A percentile compares a stretch with the other conserved stretches of the same genome.
phyloP scores from a whole-genome alignment of 30 jellyfish, hydroid and myxozoan genomes.

The Chironex yamaguchii region DNA sequence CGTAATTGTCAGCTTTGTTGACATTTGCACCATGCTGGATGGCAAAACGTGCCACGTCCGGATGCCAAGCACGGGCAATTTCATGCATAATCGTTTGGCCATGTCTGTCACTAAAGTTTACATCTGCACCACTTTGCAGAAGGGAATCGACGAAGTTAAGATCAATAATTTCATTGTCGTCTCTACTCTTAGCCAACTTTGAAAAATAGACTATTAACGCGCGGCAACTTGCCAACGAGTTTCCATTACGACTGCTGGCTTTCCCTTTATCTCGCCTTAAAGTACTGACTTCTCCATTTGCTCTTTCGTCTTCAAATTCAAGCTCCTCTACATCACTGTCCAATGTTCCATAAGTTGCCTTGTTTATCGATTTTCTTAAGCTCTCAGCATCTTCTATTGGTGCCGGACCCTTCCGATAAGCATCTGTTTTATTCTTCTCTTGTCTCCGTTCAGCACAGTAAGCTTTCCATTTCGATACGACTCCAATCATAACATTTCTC shows the following conservation, averaged over 20 bases:
- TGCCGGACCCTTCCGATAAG: slow-evolving; percentile 97
- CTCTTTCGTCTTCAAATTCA: slow-evolving; percentile 89
- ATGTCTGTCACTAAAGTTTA: slow-evolving; percentile 87
- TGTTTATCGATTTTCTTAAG: slow-evolving; percentile 76
- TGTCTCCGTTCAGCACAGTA: slow-evolving; percentile 83
- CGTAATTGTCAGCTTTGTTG: slow-evolving; percentile 88
- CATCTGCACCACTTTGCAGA: slow-evolving; percentile 96
- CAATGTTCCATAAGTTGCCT: slow-evolving; percentile 96
- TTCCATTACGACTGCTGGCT: slow-evolving; percentile 61
- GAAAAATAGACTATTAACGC: slow-evolving; percentile 96
- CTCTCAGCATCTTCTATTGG: slow-evolving; percentile 97
- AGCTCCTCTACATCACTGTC: slow-evolving; percentile 97
- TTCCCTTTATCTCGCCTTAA: slow-evolving; percentile 61
- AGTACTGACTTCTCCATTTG: slow-evolving; percentile 57
- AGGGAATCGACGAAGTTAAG: slow-evolving; percentile 93
- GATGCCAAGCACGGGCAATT: slow-evolving; percentile 98
- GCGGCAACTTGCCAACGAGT: slow-evolving; percentile 97
- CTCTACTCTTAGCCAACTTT: slow-evolving; percentile 90
- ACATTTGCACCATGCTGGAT: slow-evolving; percentile 95
- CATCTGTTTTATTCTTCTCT: slow-evolving; percentile 85
- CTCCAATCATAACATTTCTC: slow-evolving; percentile 71
- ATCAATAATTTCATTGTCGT: slow-evolving; percentile 95
- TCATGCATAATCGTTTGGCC: slow-evolving; percentile 98
- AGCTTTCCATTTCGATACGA: slow-evolving; percentile 87
- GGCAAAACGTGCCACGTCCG: slow-evolving; percentile 97